Base-by-base conservation (phyloP, 2,888 invertebrate species). In the Coleophora deauratella region DNA sequence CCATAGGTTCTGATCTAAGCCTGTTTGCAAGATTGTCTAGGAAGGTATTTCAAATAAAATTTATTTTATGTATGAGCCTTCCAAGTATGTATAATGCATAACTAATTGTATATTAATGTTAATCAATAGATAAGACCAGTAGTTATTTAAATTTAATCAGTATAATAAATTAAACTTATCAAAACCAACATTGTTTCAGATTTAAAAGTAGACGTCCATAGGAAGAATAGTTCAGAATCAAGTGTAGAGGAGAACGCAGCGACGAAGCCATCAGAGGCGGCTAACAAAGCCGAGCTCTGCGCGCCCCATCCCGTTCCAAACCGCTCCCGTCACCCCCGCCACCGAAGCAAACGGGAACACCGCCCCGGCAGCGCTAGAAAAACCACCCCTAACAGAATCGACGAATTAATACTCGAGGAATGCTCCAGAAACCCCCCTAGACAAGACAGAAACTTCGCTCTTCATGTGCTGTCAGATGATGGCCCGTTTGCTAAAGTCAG, bases 201-300 rank as follows among this genome's bases (percentile, higher is more conserved):
- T 88, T 88, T 96, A 55, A 95, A 96, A 87, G 96, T 95, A 44
- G 96, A 97, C 78, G 96, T 97, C 41, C 96, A 97, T 79, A 89
- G 96, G 44, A 96, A 95, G 70, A 95, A 95, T 70, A 95, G 95
- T 62, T 95, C 95, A 0, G 95, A 94, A 72, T 95, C 95, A 49
- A 93, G 93, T 55, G 92, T 93, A 65, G 93, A 93, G 49, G 89
- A 90, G 50, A 80, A 86, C 42, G 85, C 88, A 35, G 85, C 88
- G 15, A 54, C 76, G 2, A 87, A 87, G 50, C 75, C 76, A 35
- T 53, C 70, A 2, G 79, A 78, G 36, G 66, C 63, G 0, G 46
- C 47, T 65, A 21, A 74, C 74, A 28, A 50, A 55, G 15, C 68
- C 74, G 11, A 73, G 75, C 28, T 65, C 80, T 27, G 66, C 76